Evolutionary conservation across 2,113 vertebrate species (phyloP).

Genomic region (Girardinichthys multiradiatus): DNA sequence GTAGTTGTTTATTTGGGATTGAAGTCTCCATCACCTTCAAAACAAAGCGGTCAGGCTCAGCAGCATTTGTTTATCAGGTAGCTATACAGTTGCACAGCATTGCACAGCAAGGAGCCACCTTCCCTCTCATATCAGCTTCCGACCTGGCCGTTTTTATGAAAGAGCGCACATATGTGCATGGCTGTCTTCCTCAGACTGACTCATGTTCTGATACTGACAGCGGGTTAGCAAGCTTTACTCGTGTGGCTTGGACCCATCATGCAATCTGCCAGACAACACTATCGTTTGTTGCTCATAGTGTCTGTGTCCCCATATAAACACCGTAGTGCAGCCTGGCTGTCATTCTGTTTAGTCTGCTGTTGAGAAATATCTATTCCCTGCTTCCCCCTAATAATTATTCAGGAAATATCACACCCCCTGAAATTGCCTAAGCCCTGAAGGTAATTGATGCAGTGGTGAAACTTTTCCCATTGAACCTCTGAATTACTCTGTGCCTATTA

Average conservation of each 20-base stretch:
- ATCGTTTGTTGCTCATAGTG: constrained; percentile 12
- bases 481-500: constrained; percentile 1
- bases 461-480: constrained; percentile 9
- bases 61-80: not conserved
- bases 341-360: constrained; percentile 48
- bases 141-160: constrained; percentile 27
- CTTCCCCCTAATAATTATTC: constrained; percentile 17
- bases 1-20: constrained; percentile 32
- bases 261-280: constrained; percentile 55
- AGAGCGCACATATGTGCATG: constrained; percentile 36
- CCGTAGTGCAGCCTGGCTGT: constrained; percentile 32
- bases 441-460: constrained; percentile 26
- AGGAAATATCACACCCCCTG: constrained; percentile 13
- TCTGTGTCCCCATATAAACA: constrained; percentile 42
- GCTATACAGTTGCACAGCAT: not conserved
- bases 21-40: constrained; percentile 21
- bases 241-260: constrained; percentile 47
- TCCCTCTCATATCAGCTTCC: constrained; percentile 14
- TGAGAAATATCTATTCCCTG: constrained; percentile 9
- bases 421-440: constrained; percentile 21
- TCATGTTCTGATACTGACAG: constrained; percentile 49
- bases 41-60: not conserved
- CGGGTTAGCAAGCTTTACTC: constrained; percentile 53
- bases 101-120: not conserved
- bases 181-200: constrained; percentile 52